Percentiles rank a stretch among this genome's conserved stretches.
These are phyloP conservation scores for Echinarachnius parma DNA, from an alignment of 53 echinoderm and acorn worm genomes.

Conservation along the genomic window DNA sequence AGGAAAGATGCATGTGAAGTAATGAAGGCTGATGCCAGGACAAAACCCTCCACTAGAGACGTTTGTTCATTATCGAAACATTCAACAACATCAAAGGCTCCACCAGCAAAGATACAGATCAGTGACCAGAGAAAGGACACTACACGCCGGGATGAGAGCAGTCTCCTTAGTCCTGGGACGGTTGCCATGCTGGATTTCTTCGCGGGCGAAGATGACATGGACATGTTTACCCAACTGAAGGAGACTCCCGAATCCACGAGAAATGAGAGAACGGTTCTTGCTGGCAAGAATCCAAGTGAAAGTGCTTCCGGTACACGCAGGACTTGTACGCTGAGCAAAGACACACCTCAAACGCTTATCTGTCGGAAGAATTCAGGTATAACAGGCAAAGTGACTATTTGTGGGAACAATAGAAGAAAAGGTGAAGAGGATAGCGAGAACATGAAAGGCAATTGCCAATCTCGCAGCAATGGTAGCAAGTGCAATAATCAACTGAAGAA, in stretches of 20 bases:
- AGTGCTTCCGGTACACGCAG: background rate
- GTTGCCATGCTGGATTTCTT: conserved; percentile 84
- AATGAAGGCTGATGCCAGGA: too few species aligned
- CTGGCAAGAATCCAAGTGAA: conserved; percentile 5
- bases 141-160: conserved; percentile 15
- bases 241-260: conserved; percentile 1
- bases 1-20: too few species aligned
- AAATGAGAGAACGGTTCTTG: conserved; percentile 5
- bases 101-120: too few species aligned
- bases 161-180: conserved; percentile 78
- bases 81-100: background rate
- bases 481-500: too few species aligned
- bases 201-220: conserved; percentile 62
- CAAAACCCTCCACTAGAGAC: background rate
- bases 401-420: too few species aligned
- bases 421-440: too few species aligned
- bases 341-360: too few species aligned
- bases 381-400: too few species aligned
- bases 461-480: too few species aligned
- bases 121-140: background rate
- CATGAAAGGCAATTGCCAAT: too few species aligned
- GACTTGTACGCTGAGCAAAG: too few species aligned
- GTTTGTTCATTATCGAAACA: background rate
- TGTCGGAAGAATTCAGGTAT: too few species aligned
- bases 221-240: conserved; percentile 47